phyloP scores from a whole-genome alignment of 1,140 invertebrate species.

The Panagrolaimus sp. region DNA sequence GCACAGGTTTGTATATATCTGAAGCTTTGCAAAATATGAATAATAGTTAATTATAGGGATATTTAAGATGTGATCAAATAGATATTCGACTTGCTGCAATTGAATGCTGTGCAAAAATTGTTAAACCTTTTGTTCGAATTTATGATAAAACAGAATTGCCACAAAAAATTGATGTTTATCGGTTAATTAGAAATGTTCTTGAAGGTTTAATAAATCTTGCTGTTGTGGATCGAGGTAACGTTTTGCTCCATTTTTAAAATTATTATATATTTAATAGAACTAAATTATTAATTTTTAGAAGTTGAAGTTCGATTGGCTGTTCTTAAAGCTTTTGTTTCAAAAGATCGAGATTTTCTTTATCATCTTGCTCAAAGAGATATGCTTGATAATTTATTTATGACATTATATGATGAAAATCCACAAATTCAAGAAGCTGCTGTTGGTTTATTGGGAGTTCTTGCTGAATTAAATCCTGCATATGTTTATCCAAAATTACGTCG shows the following conservation, averaged over 20 bases:
- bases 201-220: conserved; percentile 82
- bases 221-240: conserved; percentile 77
- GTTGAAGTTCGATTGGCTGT: conserved; percentile 87
- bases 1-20: conserved; percentile 41
- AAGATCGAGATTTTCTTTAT: conserved; percentile 82
- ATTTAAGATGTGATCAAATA: conserved; percentile 83
- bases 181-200: conserved; percentile 66
- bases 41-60: conserved; percentile 63
- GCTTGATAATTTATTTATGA: conserved; percentile 81
- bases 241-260: conserved; percentile 21
- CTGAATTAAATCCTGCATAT: conserved; percentile 89
- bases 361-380: conserved; percentile 93
- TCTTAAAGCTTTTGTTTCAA: conserved; percentile 69
- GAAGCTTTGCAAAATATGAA: conserved; percentile 12
- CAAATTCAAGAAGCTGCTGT: conserved; percentile 90
- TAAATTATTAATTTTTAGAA: conserved; percentile 63
- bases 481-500: conserved; percentile 91
- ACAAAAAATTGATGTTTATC: conserved; percentile 49
- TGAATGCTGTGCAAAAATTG: conserved; percentile 78
- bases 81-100: conserved; percentile 90
- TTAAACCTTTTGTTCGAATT: conserved; percentile 71
- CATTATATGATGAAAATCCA: conserved; percentile 93
- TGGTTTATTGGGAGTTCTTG: conserved; percentile 81
- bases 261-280: conserved; percentile 8
- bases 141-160: conserved; percentile 44